Percentiles rank a stretch among this genome's conserved stretches.
phyloP scores from a whole-genome alignment of 2,797 vertebrate genomes.

The Epinephelus coioides region DNA sequence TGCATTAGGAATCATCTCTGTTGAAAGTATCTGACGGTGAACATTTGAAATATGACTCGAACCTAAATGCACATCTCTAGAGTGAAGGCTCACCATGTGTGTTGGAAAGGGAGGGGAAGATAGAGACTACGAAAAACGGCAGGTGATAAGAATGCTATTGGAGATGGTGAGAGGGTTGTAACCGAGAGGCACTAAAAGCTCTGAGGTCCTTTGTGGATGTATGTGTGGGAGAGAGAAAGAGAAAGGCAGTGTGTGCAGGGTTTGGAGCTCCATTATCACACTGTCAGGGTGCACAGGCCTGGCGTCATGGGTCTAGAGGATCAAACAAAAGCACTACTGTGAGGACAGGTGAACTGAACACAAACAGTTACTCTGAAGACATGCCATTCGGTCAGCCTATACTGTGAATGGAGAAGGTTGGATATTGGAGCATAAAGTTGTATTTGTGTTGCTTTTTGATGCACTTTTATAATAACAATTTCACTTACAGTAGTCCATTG shows the following conservation, averaged over 20 bases:
- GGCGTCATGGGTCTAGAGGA: slow-evolving; percentile 80
- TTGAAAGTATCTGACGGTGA: neutral
- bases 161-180: slow-evolving; percentile 76
- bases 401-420: neutral
- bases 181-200: slow-evolving; percentile 76
- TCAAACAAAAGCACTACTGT: slow-evolving; percentile 80
- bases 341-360: slow-evolving; percentile 59
- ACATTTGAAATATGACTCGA: slow-evolving; percentile 54
- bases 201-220: slow-evolving; percentile 59
- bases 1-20: neutral
- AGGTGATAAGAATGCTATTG: slow-evolving; percentile 73
- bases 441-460: neutral
- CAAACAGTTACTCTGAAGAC: slow-evolving; percentile 42
- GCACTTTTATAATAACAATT: neutral
- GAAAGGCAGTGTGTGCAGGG: slow-evolving; percentile 29
- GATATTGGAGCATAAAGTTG: neutral
- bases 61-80: slow-evolving; percentile 53
- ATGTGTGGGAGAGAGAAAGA: slow-evolving; percentile 18
- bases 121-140: slow-evolving; percentile 31
- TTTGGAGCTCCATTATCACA: slow-evolving; percentile 76
- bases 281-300: slow-evolving; percentile 72
- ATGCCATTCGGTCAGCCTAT: neutral
- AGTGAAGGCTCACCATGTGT: slow-evolving; percentile 46
- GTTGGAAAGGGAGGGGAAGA: slow-evolving; percentile 36
- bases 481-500: too few species aligned